Evolutionary conservation across 2,797 vertebrate species (phyloP).

Genomic region (Picus viridis): DNA sequence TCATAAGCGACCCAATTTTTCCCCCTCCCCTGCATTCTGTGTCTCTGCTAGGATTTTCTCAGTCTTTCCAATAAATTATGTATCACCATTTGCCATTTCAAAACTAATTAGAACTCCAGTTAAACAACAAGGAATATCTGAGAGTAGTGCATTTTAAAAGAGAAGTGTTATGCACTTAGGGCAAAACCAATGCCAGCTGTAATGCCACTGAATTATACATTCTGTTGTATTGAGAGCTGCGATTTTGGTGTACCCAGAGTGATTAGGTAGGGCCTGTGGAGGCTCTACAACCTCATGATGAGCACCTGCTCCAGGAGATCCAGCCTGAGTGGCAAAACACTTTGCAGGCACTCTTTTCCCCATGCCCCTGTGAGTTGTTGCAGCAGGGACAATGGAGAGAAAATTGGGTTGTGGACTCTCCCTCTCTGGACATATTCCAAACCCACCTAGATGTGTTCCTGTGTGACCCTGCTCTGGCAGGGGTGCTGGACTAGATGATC

Average conservation of each 20-base stretch:
- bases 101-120: constrained; percentile 48
- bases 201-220: constrained; percentile 24
- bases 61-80: constrained; percentile 63
- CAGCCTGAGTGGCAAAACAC: background rate
- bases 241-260: background rate
- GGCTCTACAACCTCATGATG: background rate
- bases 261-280: background rate
- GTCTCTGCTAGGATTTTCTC: constrained; percentile 26
- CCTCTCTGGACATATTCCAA: too few relatives aligned
- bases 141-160: constrained; percentile 15
- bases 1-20: background rate
- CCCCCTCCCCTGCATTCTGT: background rate
- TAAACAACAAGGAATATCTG: constrained; percentile 42
- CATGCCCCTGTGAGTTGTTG: background rate
- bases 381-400: background rate
- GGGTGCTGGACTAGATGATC: too few relatives aligned
- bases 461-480: too few relatives aligned
- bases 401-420: too few relatives aligned
- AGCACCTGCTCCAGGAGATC: background rate
- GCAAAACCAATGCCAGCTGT: constrained; percentile 26
- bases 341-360: background rate
- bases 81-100: constrained; percentile 39
- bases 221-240: background rate
- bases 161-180: constrained; percentile 15
- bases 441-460: too few relatives aligned